Evolutionary conservation across 2,113 vertebrate genomes (phyloP), one percentile per base, ranked within the genome.

Genomic region (Damaliscus lunatus): DNA sequence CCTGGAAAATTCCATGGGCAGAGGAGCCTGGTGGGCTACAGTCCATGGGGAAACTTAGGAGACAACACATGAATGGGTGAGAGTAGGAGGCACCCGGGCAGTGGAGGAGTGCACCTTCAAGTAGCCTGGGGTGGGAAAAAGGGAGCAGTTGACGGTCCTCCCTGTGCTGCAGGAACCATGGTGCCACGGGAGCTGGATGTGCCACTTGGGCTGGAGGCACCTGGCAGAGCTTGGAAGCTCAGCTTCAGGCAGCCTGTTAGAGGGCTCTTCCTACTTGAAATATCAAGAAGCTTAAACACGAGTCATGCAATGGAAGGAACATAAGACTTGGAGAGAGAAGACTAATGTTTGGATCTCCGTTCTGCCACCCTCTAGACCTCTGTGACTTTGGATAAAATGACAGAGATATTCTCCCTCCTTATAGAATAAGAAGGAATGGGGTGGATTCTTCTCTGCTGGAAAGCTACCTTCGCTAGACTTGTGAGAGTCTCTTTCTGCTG

Each of bases 381-480:
- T 36, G 12, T 25, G 52, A 57, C 43, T 92, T 57, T 60, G 74
- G 67, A 29, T n/a, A 11, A 74, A 85, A 77, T 25, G 52, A 36
- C 14, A 40, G 27, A 5, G 82, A 14, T 4, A 50, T 43, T 85
- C 81, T 88, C 36, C 52, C 50, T 80, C 15, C 5, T 67, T 57
- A 29, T 14, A 93, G 67, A 88, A 50, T 2, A 43, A 81, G 60
- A 84, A 64, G 23, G 16, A 11, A 0, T 23, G 25, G 46, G 15
- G 19, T 25, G 40, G 57, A 48, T 83, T 94, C 3, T 57, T 60
- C 2, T 10, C 19, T 12, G 3, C 14, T 6, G 12, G 50, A 29
- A 57, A 46, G 33, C 46, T n/a, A 2, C 53, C 40, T 81, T n/a
- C 1, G 0, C 50, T 50, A 46, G 60, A 6, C 0, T 2, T 16